Conservation (phyloP, 2,113 vertebrate genomes). For the Pangasianodon hypophthalmus region DNA sequence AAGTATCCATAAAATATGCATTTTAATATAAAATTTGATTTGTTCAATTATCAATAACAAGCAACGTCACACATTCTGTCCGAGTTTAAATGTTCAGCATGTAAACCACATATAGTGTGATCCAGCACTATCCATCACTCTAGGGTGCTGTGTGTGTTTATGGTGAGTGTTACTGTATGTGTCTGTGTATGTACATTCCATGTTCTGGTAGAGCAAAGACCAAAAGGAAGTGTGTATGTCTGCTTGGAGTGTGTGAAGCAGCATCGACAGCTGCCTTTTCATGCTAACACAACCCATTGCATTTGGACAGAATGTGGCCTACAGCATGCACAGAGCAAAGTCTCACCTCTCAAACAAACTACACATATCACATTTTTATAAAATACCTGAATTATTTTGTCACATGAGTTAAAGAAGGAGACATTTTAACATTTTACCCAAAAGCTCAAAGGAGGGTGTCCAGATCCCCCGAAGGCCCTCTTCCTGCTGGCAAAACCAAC, state of each 20-base stretch:
- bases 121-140: conserved; percentile 16
- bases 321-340: conserved; percentile 44
- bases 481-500: conserved; percentile 46
- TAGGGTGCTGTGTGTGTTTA: conserved; percentile 26
- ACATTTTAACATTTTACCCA: conserved; percentile 56
- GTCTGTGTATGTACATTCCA: conserved; percentile 52
- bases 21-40: conserved; percentile 60
- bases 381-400: conserved; percentile 65
- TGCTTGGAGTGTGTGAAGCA: conserved; percentile 25
- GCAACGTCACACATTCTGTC: conserved; percentile 40
- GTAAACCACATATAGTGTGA: conserved; percentile 42
- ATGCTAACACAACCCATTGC: conserved; percentile 41
- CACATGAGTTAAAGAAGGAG: conserved; percentile 52
- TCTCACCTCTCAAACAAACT: conserved; percentile 42
- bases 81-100: conserved; percentile 49
- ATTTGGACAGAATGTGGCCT: conserved; percentile 45
- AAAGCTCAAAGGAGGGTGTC: conserved; percentile 43
- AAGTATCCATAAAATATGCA: conserved; percentile 58
- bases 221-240: conserved; percentile 50
- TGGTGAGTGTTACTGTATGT: neutral
- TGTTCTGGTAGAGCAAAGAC: conserved; percentile 58
- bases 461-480: conserved; percentile 45
- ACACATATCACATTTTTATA: conserved; percentile 49
- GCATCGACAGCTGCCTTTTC: conserved; percentile 17
- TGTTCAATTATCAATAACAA: conserved; percentile 47